Percentiles rank a stretch among this genome's conserved stretches.
Conservation (phyloP, 2,888 invertebrate genomes). For the Pseudanteris insignis region DNA sequence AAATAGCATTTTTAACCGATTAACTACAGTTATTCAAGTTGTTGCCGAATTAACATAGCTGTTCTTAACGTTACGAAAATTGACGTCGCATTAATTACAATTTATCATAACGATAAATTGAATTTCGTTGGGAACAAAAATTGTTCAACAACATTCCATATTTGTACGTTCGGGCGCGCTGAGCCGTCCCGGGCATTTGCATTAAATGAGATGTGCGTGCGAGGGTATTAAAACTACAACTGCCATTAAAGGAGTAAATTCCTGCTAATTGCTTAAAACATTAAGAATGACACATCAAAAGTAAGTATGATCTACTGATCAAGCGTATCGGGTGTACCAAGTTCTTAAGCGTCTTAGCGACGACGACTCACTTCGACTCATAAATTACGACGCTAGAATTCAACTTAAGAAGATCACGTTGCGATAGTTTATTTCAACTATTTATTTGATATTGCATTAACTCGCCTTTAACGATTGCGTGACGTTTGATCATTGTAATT, state of each 20-base stretch:
- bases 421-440: too few species aligned
- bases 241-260: slow-evolving; percentile 49
- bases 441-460: too few species aligned
- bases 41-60: too few species aligned
- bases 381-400: slow-evolving; percentile 21
- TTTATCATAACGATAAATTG: too few species aligned
- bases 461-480: too few species aligned
- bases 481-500: too few species aligned
- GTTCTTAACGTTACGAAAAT: too few species aligned
- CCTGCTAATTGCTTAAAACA: slow-evolving; percentile 52
- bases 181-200: neutral
- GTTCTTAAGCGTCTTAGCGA: slow-evolving; percentile 33
- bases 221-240: slow-evolving; percentile 17
- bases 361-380: slow-evolving; percentile 15
- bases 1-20: too few species aligned
- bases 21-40: too few species aligned
- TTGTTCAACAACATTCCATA: neutral
- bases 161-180: neutral
- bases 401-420: slow-evolving; percentile 13
- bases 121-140: too few species aligned
- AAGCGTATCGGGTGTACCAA: slow-evolving; percentile 34
- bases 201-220: slow-evolving; percentile 1
- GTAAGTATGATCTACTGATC: slow-evolving; percentile 41
- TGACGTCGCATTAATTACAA: too few species aligned
- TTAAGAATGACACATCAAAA: slow-evolving; percentile 46